Evolutionary conservation across 1,140 invertebrate species (phyloP).

Genomic region (Nebria ingens): DNA sequence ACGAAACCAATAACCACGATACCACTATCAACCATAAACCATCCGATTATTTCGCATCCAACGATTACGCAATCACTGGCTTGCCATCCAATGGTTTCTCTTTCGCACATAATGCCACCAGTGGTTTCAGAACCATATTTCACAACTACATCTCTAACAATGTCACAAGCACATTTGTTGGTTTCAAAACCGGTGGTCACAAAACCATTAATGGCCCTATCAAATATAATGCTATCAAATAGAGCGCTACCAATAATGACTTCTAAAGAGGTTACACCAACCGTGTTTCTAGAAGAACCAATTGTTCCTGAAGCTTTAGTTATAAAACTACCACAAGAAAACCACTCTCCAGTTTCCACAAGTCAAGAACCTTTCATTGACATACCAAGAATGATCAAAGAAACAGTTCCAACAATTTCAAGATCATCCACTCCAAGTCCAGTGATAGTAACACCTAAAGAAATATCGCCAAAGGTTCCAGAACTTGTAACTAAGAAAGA

Average conservation of each 20-base stretch:
- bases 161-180: background rate
- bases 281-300: no score
- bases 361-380: background rate
- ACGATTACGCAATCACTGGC: background rate
- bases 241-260: background rate
- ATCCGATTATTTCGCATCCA: background rate
- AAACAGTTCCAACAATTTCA: background rate
- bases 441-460: constrained; percentile 34
- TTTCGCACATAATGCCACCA: background rate
- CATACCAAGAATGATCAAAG: background rate
- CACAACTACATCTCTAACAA: background rate
- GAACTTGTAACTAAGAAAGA: constrained; percentile 11
- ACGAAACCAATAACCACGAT: background rate
- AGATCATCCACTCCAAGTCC: constrained; percentile 39
- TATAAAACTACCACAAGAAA: background rate
- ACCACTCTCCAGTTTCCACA: background rate
- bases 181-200: background rate
- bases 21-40: background rate
- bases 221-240: background rate
- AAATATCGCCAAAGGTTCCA: background rate
- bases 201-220: background rate
- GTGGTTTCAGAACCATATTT: no score
- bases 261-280: background rate
- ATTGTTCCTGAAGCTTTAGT: background rate
- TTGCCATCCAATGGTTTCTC: background rate